Conservation (phyloP, 2,797 vertebrate species). For the Melopsittacus undulatus region DNA sequence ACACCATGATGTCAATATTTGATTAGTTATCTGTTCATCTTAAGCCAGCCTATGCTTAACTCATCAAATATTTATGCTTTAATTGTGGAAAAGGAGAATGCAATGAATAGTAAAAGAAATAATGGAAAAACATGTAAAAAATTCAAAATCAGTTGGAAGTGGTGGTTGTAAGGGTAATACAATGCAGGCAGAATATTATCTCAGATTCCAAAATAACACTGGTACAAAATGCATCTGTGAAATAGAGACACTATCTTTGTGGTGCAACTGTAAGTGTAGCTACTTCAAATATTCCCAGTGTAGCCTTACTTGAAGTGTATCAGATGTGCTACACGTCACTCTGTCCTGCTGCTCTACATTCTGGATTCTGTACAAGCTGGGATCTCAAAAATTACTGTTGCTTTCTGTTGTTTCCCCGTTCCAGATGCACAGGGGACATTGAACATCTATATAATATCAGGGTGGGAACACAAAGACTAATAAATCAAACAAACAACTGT, state of each 20-base stretch:
- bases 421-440: background rate
- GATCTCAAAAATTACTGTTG: background rate
- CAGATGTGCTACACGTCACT: background rate
- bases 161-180: background rate
- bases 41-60: background rate
- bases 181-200: background rate
- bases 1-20: conserved; percentile 63
- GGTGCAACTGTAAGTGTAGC: background rate
- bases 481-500: background rate
- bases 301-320: background rate
- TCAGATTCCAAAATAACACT: background rate
- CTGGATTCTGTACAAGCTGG: background rate
- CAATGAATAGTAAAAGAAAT: background rate
- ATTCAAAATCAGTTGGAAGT: background rate
- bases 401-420: background rate
- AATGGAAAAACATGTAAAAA: background rate
- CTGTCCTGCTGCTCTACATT: background rate
- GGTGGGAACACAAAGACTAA: background rate
- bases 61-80: background rate
- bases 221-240: background rate
- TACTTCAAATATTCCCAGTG: background rate
- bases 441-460: background rate
- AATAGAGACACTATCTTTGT: background rate
- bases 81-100: background rate
- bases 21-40: conserved; percentile 21